Conservation (phyloP, 1,140 invertebrate species). For the Arctopsyche grandis region DNA sequence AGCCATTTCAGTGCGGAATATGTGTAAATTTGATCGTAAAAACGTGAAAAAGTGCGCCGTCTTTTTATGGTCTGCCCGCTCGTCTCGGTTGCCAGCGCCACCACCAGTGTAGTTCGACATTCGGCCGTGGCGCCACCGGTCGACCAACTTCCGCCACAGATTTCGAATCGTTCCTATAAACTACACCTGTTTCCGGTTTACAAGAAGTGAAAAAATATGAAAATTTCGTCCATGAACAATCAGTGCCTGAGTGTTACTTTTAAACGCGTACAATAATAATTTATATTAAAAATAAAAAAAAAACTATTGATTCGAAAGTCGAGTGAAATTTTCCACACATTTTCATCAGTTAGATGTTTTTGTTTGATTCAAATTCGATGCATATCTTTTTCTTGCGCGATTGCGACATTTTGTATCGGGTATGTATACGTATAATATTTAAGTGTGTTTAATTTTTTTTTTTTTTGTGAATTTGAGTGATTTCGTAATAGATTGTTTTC, state of each 20-base stretch:
- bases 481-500: too few species aligned
- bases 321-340: too few species aligned
- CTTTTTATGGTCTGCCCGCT: conserved; percentile 39
- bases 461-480: too few species aligned
- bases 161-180: not conserved
- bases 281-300: not conserved
- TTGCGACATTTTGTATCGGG: too few species aligned
- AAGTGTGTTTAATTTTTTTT: too few species aligned
- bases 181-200: too few species aligned
- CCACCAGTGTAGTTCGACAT: not conserved
- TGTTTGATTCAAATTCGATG: too few species aligned
- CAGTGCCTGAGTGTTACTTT: not conserved
- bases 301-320: not conserved
- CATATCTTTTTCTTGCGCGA: too few species aligned
- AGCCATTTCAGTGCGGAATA: not conserved
- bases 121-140: conserved; percentile 16
- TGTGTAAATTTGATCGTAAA: not conserved
- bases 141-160: not conserved
- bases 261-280: not conserved
- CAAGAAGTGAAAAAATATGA: not conserved
- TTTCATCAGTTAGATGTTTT: too few species aligned
- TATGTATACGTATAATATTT: too few species aligned
- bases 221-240: not conserved
- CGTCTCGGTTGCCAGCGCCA: conserved; percentile 33
- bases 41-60: not conserved